Evolutionary conservation across 2,797 vertebrate species (phyloP), one percentile per base, ranked within the genome.

Genomic region (Threskiornis aethiopicus): DNA sequence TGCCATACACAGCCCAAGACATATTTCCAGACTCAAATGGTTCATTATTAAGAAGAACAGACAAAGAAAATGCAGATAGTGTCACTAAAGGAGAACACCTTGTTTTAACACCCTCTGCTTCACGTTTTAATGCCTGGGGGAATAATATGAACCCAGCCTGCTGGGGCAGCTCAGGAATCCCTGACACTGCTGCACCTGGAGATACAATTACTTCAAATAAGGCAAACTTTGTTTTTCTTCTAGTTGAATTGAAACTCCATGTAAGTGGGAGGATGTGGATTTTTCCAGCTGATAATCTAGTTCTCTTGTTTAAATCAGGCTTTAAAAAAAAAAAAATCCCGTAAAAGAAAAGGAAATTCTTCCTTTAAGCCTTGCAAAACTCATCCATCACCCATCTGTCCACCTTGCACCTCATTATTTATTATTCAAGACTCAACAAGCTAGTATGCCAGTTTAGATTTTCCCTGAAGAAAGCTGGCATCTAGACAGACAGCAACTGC

Each of bases 361-460:
- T 47, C 51, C 72, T 92, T 87, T 64, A 73, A 96, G 92, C 41
- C 47, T 89, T 82, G 61, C 51, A 92, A 69, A 94, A 92, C 83
- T 93, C 87, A 95, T 95, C 96, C 79, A 91, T 96, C 92, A 96
- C 89, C 93, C 95, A 97, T 96, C 96, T 96, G 92, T 96, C 92
- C 93, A 97, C 94, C 92, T 96, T 95, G 87, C 95, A 89, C 93
- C 82, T 96, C 89, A 90, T 96, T 95, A 95, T 94, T 97, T 92
- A 95, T 97, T 97, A 96, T 94, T 96, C 94, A 97, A 55, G 82
- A 94, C 89, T 96, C 92, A 90, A 93, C 86, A 95, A 96, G 89
- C 92, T 52, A 95, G 67, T 66, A 93, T 54, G 91, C 91, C 89
- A 93, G 83, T 91, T 90, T 90, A 90, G 87, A 79, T 93, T 93